Base-by-base conservation (phyloP, 35 echinoderm and acorn worm genomes). In the Stichopus chloronotus region DNA sequence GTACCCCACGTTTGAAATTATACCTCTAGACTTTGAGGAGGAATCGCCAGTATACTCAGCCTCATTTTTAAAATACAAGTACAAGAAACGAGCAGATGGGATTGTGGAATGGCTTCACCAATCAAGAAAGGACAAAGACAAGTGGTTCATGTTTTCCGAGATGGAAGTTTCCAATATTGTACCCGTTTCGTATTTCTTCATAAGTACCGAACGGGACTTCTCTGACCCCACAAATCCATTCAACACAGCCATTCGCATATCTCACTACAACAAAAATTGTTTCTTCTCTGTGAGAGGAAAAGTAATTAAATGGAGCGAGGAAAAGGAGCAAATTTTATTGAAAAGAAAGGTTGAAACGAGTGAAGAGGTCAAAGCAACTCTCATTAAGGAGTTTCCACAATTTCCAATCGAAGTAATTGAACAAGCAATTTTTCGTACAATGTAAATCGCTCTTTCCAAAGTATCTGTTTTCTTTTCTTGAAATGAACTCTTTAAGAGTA, bases 41-140 rank as follows among this genome's bases (percentile, higher is more conserved):
- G 68, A 72, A 72, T 72, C 68, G 5, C 10, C 9, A 3, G 21
- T 72, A 72, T 72, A 72, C 68, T 14, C 0, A 5, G 9, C 5
- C 7, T 72, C 68, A n/a, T 72, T 72, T 72, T 72, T 72, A 72
- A 72, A 72, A n/a, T 72, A 72, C 68, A 72, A 72, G 14, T 72
- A 22, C 68, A n/a, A 19, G 1, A 13, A n/a, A 17, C 16, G 68
- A 72, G 68, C 68, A 72, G 68, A 72, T 4, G 68, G 68, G 14
- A 72, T 72, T 72, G 9, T 72, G 68, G 68, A 72, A 72, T 72
- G 68, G 68, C 16, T 72, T 5, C 68, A 72, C 68, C 68, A 72
- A 72, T 72, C 68, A 10, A 13, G 68, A 17, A 72, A 17, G 0
- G 68, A 72, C 16, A n/a, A 72, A 72, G 21, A 72, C 8, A n/a